Evolutionary conservation across 2,113 vertebrate species (phyloP).

Genomic region (Brevimyrus niger): DNA sequence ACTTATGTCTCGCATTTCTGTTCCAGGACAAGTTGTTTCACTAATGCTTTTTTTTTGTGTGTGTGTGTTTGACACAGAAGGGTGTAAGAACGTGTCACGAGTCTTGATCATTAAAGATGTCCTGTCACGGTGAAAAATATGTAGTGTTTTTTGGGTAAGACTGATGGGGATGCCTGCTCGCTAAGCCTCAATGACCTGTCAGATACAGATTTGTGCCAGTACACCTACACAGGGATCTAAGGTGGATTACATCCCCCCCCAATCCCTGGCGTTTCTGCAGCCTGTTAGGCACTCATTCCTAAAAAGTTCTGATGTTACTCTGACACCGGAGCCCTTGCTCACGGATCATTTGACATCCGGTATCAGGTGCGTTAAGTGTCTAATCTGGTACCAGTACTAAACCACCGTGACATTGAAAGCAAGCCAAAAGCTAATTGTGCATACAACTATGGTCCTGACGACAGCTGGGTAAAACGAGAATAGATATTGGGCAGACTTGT

Average conservation of each 20-base stretch:
- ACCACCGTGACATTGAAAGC: background rate
- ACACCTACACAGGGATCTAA: background rate
- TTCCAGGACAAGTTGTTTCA: background rate
- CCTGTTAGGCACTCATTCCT: too few species aligned
- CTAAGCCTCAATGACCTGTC: background rate
- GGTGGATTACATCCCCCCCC: background rate
- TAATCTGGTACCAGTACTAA: background rate
- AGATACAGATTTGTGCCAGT: background rate
- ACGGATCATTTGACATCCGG: background rate
- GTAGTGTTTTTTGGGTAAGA: background rate
- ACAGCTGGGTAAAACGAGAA: background rate
- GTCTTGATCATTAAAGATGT: conserved; percentile 17
- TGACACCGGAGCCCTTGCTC: background rate
- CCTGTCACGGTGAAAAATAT: background rate
- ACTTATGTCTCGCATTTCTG: background rate
- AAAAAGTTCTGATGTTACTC: too few species aligned
- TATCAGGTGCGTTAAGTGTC: background rate
- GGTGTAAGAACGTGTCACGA: background rate
- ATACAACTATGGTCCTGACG: too few species aligned
- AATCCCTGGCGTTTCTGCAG: background rate
- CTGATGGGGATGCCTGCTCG: background rate
- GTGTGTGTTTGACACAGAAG: background rate
- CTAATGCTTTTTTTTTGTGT: background rate
- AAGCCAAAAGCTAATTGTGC: background rate
- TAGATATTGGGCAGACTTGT: background rate